Evolutionary conservation across 2,113 vertebrate species (phyloP), one percentile per base, ranked within the genome.

Genomic region (Zosterops borbonicus): DNA sequence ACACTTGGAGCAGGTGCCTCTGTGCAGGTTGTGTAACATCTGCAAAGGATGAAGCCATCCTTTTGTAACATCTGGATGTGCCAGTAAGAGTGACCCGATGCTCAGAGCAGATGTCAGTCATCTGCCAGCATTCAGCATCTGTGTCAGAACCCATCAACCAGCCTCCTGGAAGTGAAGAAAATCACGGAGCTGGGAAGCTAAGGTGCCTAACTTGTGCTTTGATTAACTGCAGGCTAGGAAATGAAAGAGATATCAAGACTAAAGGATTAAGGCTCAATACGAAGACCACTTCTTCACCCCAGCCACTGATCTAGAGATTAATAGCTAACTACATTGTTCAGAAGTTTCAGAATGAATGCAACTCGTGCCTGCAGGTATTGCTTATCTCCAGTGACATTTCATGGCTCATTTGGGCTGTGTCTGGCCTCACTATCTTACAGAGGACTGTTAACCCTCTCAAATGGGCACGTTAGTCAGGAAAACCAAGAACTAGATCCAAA

Each of bases 11-110:
- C 79, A 90, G 87, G 68, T 64, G 92, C 80, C 69, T 60, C 68
- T 24, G 5, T 75, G 65, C 76, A 89, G 79, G 80, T 83, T 96
- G 86, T 94, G 74, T 78, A 94, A 95, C 83, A 93, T 69, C 92
- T 90, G 90, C 80, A 89, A 89, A 80, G 44, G 39, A 92, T 23
- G 1, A 60, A 22, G 33, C 68, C 71, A n/a, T n/a, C n/a, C n/a
- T n/a, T n/a, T n/a, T n/a, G n/a, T n/a, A n/a, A n/a, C 56, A 77
- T 42, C 7, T 0, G 69, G 65, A 74, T 63, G 42, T 70, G 82
- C 35, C 0, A 0, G 4, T 44, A 59, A 81, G 71, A 77, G 73
- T 10, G 79, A 82, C n/a, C 16, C 25, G 0, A 31, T 11, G 17
- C 69, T 69, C 44, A 71, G 24, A 82, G 18, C 78, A 73, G 83